phyloP scores from a whole-genome alignment of 2,797 vertebrate genomes.

The Pogonophryne albipinna region DNA sequence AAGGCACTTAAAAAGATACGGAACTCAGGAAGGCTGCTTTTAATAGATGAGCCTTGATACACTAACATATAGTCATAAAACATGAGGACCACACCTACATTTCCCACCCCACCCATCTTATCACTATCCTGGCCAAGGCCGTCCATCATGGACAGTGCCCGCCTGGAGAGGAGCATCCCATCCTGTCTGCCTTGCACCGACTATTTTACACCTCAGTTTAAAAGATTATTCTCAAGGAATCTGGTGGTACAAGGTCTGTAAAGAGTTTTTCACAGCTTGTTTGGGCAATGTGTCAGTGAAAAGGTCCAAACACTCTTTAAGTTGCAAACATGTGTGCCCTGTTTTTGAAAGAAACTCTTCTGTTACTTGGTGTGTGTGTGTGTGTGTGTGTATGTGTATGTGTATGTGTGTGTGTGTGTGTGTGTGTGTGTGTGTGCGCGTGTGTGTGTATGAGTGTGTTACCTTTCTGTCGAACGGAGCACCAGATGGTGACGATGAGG shows the following conservation, averaged over 20 bases:
- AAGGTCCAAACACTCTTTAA: conserved; percentile 37
- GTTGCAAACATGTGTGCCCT: conserved; percentile 14
- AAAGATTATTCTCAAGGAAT: conserved; percentile 58
- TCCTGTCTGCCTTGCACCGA: conserved; percentile 43
- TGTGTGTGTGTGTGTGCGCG: too few species aligned
- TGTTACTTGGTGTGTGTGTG: neutral
- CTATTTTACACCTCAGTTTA: conserved; percentile 68
- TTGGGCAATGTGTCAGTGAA: conserved; percentile 22
- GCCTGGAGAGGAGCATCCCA: conserved; percentile 39
- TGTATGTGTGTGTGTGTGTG: conserved; percentile 29
- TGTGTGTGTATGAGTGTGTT: conserved; percentile 41
- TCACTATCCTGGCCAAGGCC: conserved; percentile 60
- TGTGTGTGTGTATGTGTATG: neutral
- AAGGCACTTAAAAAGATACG: conserved; percentile 78
- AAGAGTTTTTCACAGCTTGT: conserved; percentile 38
- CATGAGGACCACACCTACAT: conserved; percentile 65
- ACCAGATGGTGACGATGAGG: conserved; percentile 94
- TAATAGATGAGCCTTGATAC: conserved; percentile 75
- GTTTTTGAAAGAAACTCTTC: conserved; percentile 14
- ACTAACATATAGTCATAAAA: conserved; percentile 80
- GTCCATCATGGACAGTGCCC: conserved; percentile 63
- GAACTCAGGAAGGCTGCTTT: conserved; percentile 66
- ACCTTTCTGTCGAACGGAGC: conserved; percentile 95
- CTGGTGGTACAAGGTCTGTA: conserved; percentile 15
- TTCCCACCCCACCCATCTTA: conserved; percentile 58